Base-by-base conservation (phyloP, 2,113 vertebrate species). In the Neomonachus schauinslandi region DNA sequence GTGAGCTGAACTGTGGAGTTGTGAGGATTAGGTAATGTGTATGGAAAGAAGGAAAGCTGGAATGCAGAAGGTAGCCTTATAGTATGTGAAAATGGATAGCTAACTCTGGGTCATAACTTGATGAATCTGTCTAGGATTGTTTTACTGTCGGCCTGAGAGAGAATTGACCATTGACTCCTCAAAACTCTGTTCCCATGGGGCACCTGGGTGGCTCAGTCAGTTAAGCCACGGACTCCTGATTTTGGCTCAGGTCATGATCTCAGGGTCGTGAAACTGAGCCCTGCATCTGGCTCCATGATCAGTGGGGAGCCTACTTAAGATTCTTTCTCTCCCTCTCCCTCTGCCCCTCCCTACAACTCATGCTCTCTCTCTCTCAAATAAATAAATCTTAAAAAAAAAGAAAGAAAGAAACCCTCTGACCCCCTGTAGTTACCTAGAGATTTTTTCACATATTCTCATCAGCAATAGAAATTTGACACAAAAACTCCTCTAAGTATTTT, bases 391-490 rank as follows among this genome's bases (percentile, higher is more conserved):
- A n/a, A 33, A 67, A 33, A 67, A 5, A 31, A 15, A 16, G 2
- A 33, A 33, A 67, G 18, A 67, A 16, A n/a, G 15, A 18, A 7
- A 67, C 33, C 31, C 42, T 28, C 7, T 42, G 2, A 28, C 61
- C 53, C 36, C 18, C 42, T 59, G 0, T 59, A 91, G 74, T 84
- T 80, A 6, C 76, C 49, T 89, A 39, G 72, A 95, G 46, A 51
- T 5, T 28, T 93, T 91, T 95, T 91, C 39, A 55, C 81, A 93
- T 72, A 33, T 55, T 79, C 61, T 96, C 36, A 93, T 88, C 59
- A 94, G 89, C 22, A 87, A 74, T 39, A 69, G 28, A 87, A 90
- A 79, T 90, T 55, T 82, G 36, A 90, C 28, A 55, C n/a, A 85
- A 51, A 90, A 67, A 49, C 3, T 49, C 63, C 15, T 46, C 19